A percentile compares a stretch with the other conserved stretches of the same genome.
Conservation (phyloP, 2,113 vertebrate species). For the Vidua macroura region DNA sequence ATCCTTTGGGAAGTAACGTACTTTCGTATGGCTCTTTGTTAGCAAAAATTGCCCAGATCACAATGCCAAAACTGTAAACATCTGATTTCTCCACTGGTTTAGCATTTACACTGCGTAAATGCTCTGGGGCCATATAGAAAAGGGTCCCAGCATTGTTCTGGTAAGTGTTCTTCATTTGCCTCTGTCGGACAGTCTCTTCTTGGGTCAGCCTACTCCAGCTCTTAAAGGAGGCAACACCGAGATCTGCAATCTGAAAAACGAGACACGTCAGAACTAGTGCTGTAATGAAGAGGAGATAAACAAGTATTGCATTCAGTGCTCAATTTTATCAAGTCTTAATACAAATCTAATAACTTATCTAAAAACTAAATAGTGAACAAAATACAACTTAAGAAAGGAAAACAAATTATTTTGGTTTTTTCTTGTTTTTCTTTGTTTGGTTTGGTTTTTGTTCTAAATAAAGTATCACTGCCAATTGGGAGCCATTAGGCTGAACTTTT, state of each 20-base stretch:
- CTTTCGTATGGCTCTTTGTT: constrained; percentile 87
- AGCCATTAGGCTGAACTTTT: background rate
- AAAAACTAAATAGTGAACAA: background rate
- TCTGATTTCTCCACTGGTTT: constrained; percentile 89
- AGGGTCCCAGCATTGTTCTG: constrained; percentile 84
- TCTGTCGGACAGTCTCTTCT: constrained; percentile 80
- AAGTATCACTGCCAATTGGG: background rate
- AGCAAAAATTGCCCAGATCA: constrained; percentile 91
- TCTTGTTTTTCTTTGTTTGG: background rate
- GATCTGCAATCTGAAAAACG: constrained; percentile 87
- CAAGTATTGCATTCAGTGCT: background rate
- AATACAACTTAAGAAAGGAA: background rate
- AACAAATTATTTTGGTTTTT: background rate
- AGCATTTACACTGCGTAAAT: constrained; percentile 78
- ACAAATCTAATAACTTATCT: background rate
- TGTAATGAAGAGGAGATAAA: background rate
- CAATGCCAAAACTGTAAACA: constrained; percentile 93
- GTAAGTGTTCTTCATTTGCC: constrained; percentile 6
- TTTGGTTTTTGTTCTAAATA: background rate
- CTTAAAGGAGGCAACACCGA: constrained; percentile 87
- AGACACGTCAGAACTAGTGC: background rate
- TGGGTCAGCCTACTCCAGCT: constrained; percentile 89
- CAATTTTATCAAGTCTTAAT: background rate
- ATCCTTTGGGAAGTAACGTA: constrained; percentile 62
- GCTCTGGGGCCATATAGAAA: constrained; percentile 95